Evolutionary conservation across 2,113 vertebrate species (phyloP).

Genomic region (Cololabis saira): DNA sequence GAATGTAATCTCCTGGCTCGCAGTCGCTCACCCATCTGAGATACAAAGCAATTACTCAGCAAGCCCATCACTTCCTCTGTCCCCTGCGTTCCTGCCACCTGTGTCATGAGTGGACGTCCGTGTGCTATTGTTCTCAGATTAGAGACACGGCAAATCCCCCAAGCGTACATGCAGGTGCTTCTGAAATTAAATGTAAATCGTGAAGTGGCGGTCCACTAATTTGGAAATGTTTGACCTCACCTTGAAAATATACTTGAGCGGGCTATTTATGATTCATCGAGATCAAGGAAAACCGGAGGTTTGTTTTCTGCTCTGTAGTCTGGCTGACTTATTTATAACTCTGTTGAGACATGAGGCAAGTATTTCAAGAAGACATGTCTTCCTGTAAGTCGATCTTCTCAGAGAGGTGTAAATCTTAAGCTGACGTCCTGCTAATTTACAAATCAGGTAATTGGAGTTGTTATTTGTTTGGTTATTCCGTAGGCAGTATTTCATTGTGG

Average conservation of each 20-base stretch:
- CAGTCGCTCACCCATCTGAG: constrained; percentile 49
- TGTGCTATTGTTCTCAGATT: constrained; percentile 57
- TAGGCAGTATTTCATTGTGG: too few relatives aligned
- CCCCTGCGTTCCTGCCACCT: background rate
- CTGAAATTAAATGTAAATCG: constrained; percentile 26
- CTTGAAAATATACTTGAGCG: background rate
- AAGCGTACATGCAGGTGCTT: constrained; percentile 19
- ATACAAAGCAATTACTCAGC: constrained; percentile 66
- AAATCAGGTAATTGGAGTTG: too few relatives aligned
- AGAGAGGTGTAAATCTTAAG: too few relatives aligned
- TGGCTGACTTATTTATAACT: background rate
- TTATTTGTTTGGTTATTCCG: too few relatives aligned
- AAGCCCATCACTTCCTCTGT: constrained; percentile 28
- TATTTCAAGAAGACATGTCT: background rate
- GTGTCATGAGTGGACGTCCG: constrained; percentile 22
- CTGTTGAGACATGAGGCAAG: background rate
- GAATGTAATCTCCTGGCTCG: constrained; percentile 50
- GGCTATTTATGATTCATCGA: background rate
- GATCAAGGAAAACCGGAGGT: background rate
- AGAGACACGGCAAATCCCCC: constrained; percentile 35
- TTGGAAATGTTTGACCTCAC: background rate
- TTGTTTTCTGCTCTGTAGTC: background rate
- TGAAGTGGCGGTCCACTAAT: background rate
- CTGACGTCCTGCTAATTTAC: too few relatives aligned
- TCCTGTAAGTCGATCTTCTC: too few relatives aligned